Base-by-base conservation (phyloP, 2,888 invertebrate genomes). In the Phlogophora meticulosa region DNA sequence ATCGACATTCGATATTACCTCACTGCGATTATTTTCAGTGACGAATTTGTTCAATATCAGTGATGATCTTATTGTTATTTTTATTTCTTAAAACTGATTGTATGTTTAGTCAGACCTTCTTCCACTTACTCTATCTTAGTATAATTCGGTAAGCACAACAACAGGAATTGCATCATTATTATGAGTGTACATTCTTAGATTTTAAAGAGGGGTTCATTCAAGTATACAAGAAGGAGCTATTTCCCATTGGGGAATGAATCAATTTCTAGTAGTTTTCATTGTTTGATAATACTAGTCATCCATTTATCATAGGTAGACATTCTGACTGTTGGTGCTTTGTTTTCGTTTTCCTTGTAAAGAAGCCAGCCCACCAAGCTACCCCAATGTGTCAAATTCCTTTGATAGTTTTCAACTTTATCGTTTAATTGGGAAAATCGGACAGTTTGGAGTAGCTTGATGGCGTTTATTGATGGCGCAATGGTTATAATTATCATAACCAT, bases 271-370 rank as follows among this genome's bases (percentile, higher is more conserved):
- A 74, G 45, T 72, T 74, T 64, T 71, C 49, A 68, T 81, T 62
- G 51, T 56, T 52, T 43, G 11, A 56, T 73, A 45, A 34, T 24
- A 45, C 17, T 5, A 28, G 5, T 28, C 2, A 28, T 5, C 28
- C 7, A n/a, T 22, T 36, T 56, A 1, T 32, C 58, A 79, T 79
- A 80, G 75, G 65, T 63, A 84, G 84, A 85, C 82, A 61, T 15
- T 40, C 65, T 81, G 86, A 85, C 87, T 85, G 5, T 28, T 28
- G 4, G 4, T 28, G 28, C 5, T 28, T 58, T 15, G 43, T 48
- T 38, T 40, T 11, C 13, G 7, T 75, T 76, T 68, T 73, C 78
- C 73, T 76, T 67, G 51, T 15, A 15, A 7, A 34, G 13, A 34
- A n/a, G n/a, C n/a, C n/a, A n/a, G n/a, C n/a, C n/a, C n/a, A n/a